These are phyloP conservation scores for Syngnathus floridae DNA, from an alignment of 2,113 vertebrate species.

Conservation along the genomic window DNA sequence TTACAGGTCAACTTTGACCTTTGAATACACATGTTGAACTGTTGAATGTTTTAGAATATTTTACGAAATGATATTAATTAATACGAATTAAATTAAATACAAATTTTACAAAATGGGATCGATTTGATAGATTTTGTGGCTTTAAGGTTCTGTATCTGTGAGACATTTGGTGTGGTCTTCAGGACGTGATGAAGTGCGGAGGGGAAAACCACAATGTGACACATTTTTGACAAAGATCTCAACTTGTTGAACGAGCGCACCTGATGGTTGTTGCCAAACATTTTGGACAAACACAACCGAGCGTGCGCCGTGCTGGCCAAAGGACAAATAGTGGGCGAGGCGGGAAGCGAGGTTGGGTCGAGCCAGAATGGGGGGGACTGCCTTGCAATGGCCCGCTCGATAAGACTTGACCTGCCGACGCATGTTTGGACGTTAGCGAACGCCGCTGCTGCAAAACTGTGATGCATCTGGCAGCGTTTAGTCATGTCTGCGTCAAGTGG, in stretches of 20 bases:
- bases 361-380: background rate
- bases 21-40: background rate
- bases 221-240: constrained; percentile 18
- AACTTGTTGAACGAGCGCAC: constrained; percentile 8
- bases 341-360: background rate
- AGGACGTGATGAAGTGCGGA: constrained; percentile 23
- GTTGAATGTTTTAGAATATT: background rate
- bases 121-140: no score
- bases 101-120: no score
- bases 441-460: background rate
- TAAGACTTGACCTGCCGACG: constrained; percentile 22
- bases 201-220: constrained; percentile 2
- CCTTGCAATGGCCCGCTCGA: background rate
- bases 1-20: background rate
- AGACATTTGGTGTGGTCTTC: constrained; percentile 15
- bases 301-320: background rate
- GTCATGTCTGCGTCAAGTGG: background rate
- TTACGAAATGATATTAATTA: no score
- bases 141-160: background rate
- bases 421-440: constrained; percentile 18
- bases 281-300: background rate
- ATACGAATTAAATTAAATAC: no score
- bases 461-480: constrained; percentile 15
- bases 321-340: background rate
- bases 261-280: constrained; percentile 4